phyloP scores from a whole-genome alignment of 2,113 vertebrate genomes.

The Phoenicopterus ruber region DNA sequence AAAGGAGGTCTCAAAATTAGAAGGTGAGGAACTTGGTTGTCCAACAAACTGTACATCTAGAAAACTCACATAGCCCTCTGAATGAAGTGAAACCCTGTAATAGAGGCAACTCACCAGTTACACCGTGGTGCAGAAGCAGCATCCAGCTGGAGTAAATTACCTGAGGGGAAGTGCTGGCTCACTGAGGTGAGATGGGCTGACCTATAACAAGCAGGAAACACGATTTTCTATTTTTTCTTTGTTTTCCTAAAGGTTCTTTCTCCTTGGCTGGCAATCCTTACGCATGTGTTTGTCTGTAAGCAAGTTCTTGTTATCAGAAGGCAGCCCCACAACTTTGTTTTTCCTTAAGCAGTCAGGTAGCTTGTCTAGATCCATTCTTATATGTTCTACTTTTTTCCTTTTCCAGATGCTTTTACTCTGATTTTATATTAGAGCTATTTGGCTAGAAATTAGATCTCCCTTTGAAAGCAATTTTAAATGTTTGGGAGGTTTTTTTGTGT shows the following conservation, averaged over 20 bases:
- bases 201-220: neutral
- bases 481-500: neutral
- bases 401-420: neutral
- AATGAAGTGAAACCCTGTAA: neutral
- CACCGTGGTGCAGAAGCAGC: neutral
- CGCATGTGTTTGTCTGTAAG: neutral
- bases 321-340: neutral
- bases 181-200: neutral
- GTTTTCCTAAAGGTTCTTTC: neutral
- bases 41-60: neutral
- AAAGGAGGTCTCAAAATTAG: neutral
- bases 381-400: neutral
- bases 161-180: neutral
- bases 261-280: neutral
- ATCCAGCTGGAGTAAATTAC: neutral
- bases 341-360: neutral
- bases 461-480: neutral
- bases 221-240: neutral
- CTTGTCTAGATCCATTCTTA: neutral
- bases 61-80: rapidly evolving
- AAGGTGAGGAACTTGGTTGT: neutral
- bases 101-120: neutral
- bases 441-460: neutral
- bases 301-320: neutral
- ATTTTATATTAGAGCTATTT: neutral